phyloP scores from a whole-genome alignment of 2,113 vertebrate species.

The Sander lucioperca region DNA sequence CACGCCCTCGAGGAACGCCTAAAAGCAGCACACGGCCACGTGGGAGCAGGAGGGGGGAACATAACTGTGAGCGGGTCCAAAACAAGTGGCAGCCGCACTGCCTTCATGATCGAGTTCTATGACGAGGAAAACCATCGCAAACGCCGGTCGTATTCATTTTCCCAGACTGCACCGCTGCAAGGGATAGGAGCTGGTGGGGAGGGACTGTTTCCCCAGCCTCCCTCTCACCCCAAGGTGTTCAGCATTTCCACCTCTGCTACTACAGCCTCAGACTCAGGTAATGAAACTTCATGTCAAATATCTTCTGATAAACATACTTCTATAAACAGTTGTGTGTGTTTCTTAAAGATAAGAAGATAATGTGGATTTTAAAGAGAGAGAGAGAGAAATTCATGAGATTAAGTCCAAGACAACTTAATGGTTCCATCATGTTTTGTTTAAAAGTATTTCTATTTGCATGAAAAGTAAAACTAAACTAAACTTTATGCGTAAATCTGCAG shows the following conservation, averaged over 20 bases:
- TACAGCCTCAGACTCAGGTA: slow-evolving; percentile 73
- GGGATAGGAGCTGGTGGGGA: slow-evolving; percentile 83
- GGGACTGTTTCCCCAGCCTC: slow-evolving; percentile 87
- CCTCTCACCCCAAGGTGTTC: slow-evolving; percentile 85
- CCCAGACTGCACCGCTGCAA: slow-evolving; percentile 87
- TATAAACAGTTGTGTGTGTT: neutral
- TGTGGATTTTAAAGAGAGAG: neutral
- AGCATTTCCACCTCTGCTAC: slow-evolving; percentile 80
- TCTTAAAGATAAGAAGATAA: slow-evolving; percentile 26
- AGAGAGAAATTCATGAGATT: neutral
- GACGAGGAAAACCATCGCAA: slow-evolving; percentile 94
- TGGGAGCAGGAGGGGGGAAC: slow-evolving; percentile 42
- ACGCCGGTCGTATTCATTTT: slow-evolving; percentile 94
- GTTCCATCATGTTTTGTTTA: neutral
- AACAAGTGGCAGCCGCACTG: slow-evolving; percentile 83
- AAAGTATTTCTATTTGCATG: slow-evolving; percentile 1
- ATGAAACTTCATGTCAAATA: neutral
- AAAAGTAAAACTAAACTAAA: neutral
- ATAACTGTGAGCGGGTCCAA: slow-evolving; percentile 65
- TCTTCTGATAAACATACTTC: neutral
- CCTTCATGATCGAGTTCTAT: slow-evolving; percentile 96
- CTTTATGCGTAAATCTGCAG: neutral
- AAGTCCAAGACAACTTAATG: neutral
- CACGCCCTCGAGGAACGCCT: slow-evolving; percentile 91
- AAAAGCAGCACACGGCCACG: slow-evolving; percentile 83